phyloP scores from a whole-genome alignment of 2,113 vertebrate species.

The Melanostigma gelatinosum region DNA sequence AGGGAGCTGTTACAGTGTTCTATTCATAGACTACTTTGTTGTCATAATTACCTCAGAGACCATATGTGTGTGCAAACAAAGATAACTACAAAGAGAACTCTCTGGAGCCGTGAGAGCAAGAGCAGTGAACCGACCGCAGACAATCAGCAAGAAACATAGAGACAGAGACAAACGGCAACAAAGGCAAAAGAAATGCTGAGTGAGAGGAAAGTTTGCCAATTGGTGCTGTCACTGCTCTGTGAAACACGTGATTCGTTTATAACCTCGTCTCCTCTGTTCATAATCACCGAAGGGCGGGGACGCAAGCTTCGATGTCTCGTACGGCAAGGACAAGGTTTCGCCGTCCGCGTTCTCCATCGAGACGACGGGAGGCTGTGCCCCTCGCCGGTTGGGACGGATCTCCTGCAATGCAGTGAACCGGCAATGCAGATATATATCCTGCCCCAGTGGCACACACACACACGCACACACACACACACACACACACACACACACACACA shows the following conservation, averaged over 20 bases:
- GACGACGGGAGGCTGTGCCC: conserved; percentile 38
- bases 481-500: neutral
- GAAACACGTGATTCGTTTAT: conserved; percentile 36
- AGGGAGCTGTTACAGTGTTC: neutral
- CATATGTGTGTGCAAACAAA: neutral
- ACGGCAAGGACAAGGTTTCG: conserved; percentile 42
- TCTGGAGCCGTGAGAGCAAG: neutral
- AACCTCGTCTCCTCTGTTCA: conserved; percentile 38
- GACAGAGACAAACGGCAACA: conserved; percentile 24
- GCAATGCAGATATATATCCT: conserved; percentile 55
- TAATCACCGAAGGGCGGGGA: conserved; percentile 24
- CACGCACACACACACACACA: neutral
- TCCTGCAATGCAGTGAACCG: conserved; percentile 73
- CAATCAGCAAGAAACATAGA: conserved; percentile 8
- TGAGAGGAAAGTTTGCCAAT: conserved; percentile 44
- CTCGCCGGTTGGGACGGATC: conserved; percentile 51
- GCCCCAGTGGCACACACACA: conserved; percentile 20
- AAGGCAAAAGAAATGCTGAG: conserved; percentile 57
- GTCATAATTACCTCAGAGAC: conserved; percentile 15
- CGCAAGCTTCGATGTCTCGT: conserved; percentile 8
- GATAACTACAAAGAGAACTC: neutral
- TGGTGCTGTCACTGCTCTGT: conserved; percentile 38
- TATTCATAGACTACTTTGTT: neutral
- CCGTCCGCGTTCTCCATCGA: conserved; percentile 14
- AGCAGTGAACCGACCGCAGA: neutral